These are phyloP conservation scores for Catostomus latipinnis DNA, from an alignment of 2,797 vertebrate species.

Conservation along the genomic window DNA sequence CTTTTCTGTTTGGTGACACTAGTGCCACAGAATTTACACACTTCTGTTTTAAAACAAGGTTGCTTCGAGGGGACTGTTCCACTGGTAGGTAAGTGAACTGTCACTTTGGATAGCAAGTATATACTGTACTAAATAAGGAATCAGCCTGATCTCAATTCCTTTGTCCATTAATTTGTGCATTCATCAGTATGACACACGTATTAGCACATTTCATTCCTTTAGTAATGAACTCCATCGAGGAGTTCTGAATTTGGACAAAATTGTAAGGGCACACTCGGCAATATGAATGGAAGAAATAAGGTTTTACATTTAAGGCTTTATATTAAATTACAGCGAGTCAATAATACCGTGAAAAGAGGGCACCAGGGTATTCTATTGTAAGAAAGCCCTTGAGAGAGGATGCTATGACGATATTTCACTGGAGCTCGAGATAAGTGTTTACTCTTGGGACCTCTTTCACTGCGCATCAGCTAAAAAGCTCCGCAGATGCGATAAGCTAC, in stretches of 20 bases:
- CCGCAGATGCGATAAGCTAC: constrained; percentile 47
- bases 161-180: neutral
- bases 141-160: neutral
- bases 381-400: constrained; percentile 33
- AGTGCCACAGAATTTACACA: no score
- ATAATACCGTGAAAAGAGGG: constrained; percentile 12
- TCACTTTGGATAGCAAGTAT: neutral
- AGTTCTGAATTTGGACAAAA: neutral
- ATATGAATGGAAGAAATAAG: neutral
- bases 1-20: no score
- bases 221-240: neutral
- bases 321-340: constrained; percentile 30
- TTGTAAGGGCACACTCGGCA: neutral
- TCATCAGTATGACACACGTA: neutral
- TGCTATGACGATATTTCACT: constrained; percentile 25
- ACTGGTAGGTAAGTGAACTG: neutral
- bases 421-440: constrained; percentile 37
- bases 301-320: neutral
- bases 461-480: constrained; percentile 30
- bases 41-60: no score
- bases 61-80: neutral
- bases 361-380: constrained; percentile 33
- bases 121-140: neutral
- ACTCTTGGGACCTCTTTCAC: constrained; percentile 32
- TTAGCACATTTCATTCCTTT: neutral